phyloP scores from a whole-genome alignment of 1,140 invertebrate genomes.

The Ceratina calcarata region DNA sequence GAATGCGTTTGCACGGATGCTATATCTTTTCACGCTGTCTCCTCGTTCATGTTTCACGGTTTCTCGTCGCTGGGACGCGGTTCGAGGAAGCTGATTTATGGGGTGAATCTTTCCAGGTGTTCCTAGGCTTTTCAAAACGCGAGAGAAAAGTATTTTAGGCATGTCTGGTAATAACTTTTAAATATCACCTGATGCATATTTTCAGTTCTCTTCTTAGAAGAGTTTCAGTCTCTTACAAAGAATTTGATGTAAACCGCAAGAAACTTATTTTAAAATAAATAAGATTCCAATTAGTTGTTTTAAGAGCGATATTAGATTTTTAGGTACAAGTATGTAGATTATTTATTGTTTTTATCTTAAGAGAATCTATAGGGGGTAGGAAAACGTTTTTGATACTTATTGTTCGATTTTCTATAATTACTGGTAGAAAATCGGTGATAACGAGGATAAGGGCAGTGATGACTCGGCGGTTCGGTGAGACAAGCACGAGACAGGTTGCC shows the following conservation, averaged over 20 bases:
- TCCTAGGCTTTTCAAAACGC: slow-evolving; percentile 7
- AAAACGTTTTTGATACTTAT: too few species aligned
- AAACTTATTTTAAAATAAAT: too few species aligned
- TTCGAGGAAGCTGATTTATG: slow-evolving; percentile 26
- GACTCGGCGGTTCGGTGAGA: background rate
- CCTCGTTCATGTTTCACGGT: slow-evolving; percentile 25
- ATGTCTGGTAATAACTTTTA: background rate
- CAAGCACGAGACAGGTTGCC: background rate
- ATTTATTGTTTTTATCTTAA: too few species aligned
- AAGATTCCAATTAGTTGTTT: too few species aligned
- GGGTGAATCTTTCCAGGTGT: slow-evolving; percentile 26
- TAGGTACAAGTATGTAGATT: too few species aligned
- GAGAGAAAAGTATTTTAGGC: slow-evolving; percentile 17
- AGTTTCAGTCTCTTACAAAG: too few species aligned
- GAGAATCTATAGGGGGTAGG: too few species aligned
- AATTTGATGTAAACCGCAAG: too few species aligned
- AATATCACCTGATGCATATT: background rate
- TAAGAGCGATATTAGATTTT: too few species aligned
- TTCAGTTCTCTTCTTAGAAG: background rate
- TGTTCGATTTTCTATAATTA: too few species aligned
- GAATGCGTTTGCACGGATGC: slow-evolving; percentile 27
- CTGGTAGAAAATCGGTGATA: background rate
- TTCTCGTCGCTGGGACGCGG: background rate
- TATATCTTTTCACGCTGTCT: slow-evolving; percentile 35
- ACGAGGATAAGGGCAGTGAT: background rate